Evolutionary conservation across 2,797 vertebrate species (phyloP).

Genomic region (Scomberomorus guttatus): DNA sequence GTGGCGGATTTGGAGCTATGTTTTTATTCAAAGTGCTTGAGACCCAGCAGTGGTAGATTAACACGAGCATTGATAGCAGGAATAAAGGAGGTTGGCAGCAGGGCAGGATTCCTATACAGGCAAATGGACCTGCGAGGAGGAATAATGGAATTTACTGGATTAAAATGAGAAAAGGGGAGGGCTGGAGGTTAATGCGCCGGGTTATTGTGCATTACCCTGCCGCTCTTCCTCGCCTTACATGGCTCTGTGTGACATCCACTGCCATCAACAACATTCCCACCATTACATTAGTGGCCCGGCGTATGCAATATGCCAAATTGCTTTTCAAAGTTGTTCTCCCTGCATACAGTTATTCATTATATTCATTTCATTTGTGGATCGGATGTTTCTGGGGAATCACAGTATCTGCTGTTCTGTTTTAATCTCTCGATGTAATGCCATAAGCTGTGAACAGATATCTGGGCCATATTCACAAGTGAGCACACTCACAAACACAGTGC

Average conservation of each 20-base stretch:
- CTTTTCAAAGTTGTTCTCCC: constrained; percentile 67
- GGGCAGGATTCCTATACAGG: constrained; percentile 64
- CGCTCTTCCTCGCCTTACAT: constrained; percentile 80
- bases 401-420: constrained; percentile 75
- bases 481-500: constrained; percentile 22
- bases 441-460: constrained; percentile 79
- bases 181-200: constrained; percentile 81
- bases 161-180: constrained; percentile 70
- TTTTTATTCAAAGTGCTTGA: constrained; percentile 85
- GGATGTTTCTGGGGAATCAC: constrained; percentile 61
- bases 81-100: constrained; percentile 65
- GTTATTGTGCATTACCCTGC: constrained; percentile 82
- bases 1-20: constrained; percentile 80
- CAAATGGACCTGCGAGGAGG: constrained; percentile 71
- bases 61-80: constrained; percentile 63
- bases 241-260: constrained; percentile 75
- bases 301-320: constrained; percentile 85
- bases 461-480: constrained; percentile 76
- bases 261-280: constrained; percentile 76
- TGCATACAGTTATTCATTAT: constrained; percentile 65
- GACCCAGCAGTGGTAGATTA: constrained; percentile 75
- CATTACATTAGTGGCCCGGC: constrained; percentile 78
- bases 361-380: constrained; percentile 74
- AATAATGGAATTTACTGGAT: constrained; percentile 86
- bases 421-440: constrained; percentile 76